A percentile compares a stretch with the other conserved stretches of the same genome.
These are phyloP conservation scores for Triplophysa tibetana DNA, from an alignment of 2,113 vertebrate species.

Conservation along the genomic window DNA sequence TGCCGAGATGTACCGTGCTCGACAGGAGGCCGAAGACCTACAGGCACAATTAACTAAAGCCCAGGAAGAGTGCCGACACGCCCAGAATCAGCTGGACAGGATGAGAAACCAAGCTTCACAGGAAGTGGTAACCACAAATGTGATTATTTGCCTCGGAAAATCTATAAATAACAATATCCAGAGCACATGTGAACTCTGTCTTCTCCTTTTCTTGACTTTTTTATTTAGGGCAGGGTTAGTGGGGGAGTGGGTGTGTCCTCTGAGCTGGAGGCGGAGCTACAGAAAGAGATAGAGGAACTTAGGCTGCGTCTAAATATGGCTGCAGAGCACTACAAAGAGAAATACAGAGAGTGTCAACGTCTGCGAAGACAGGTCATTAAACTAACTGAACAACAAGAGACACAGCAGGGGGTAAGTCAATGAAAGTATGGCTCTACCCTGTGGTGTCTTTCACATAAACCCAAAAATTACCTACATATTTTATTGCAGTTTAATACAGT, in stretches of 20 bases:
- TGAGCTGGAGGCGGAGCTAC: slow-evolving; percentile 87
- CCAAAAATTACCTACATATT: not conserved
- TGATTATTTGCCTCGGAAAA: not conserved
- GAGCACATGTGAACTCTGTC: not conserved
- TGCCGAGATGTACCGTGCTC: slow-evolving; percentile 85
- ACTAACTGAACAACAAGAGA: slow-evolving; percentile 66
- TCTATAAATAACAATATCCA: not conserved
- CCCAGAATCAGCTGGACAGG: slow-evolving; percentile 76
- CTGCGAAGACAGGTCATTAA: slow-evolving; percentile 93
- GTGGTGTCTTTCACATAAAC: not conserved
- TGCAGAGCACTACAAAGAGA: slow-evolving; percentile 97
- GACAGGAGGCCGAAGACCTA: slow-evolving; percentile 79
- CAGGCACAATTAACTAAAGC: slow-evolving; percentile 64
- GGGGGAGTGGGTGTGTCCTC: slow-evolving; percentile 59
- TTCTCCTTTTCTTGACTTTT: slow-evolving; percentile 55
- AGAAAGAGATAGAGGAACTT: slow-evolving; percentile 95
- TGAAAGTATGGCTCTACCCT: not conserved
- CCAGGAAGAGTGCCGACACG: slow-evolving; percentile 66
- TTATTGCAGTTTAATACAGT: not conserved
- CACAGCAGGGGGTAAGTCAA: slow-evolving; percentile 78
- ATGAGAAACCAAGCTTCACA: slow-evolving; percentile 32
- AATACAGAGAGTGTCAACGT: slow-evolving; percentile 95
- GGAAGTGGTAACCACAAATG: slow-evolving; percentile 36
- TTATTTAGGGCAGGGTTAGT: slow-evolving; percentile 56
- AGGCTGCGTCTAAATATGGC: slow-evolving; percentile 97